Percentiles rank a stretch among this genome's conserved stretches.
phyloP scores from a whole-genome alignment of 2,888 invertebrate species.

The Notodonta ziczac region DNA sequence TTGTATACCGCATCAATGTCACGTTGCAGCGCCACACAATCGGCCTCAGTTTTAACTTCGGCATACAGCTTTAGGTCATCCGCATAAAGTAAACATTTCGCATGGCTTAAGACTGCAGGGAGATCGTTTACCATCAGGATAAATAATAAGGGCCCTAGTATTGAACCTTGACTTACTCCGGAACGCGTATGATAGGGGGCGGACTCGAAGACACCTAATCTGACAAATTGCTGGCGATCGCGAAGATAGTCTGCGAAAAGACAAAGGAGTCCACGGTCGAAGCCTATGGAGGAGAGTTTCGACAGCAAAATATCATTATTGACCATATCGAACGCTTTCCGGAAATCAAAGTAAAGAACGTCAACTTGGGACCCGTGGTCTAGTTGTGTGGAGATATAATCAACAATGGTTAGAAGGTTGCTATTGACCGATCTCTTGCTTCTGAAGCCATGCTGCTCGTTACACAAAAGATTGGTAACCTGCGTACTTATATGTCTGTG shows the following conservation, averaged over 20 bases:
- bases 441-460: neutral
- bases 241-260: neutral
- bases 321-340: conserved; percentile 4
- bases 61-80: neutral
- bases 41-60: neutral
- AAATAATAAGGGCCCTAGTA: no score
- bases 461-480: neutral
- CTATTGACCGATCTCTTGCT: neutral
- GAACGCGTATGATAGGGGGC: no score
- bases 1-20: neutral
- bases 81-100: neutral
- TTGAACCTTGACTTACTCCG: no score
- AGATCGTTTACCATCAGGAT: no score
- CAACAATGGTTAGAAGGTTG: neutral
- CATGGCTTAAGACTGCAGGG: neutral
- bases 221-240: neutral
- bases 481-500: neutral
- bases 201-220: no score
- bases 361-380: neutral
- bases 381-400: neutral
- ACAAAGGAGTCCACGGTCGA: neutral
- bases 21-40: neutral
- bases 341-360: neutral
- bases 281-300: conserved; percentile 6
- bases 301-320: conserved; percentile 8